These are phyloP conservation scores for Osmerus eperlanus DNA, from an alignment of 2,113 vertebrate species.

Conservation along the genomic window DNA sequence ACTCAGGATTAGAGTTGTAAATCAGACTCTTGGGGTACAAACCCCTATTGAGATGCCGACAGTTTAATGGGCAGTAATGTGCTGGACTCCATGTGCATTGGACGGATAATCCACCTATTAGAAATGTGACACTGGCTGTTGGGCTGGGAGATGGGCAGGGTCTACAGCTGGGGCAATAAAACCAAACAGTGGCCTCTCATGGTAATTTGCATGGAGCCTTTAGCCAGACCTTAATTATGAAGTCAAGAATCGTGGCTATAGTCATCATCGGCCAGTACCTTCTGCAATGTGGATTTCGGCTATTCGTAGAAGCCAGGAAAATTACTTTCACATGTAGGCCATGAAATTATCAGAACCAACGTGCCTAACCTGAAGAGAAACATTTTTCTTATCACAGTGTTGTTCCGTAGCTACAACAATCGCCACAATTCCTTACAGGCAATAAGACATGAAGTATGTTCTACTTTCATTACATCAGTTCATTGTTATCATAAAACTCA, in stretches of 20 bases:
- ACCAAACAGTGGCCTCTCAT: constrained; percentile 14
- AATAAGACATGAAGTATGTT: constrained; percentile 27
- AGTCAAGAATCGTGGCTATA: constrained; percentile 18
- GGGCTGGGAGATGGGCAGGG: constrained; percentile 27
- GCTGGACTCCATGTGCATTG: constrained; percentile 51
- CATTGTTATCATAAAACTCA: constrained; percentile 40
- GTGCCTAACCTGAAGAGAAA: neutral
- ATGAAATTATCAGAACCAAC: neutral
- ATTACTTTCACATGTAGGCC: neutral
- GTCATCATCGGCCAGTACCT: constrained; percentile 4
- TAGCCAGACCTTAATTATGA: constrained; percentile 27
- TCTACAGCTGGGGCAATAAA: constrained; percentile 34
- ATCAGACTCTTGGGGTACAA: constrained; percentile 56
- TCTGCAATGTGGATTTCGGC: constrained; percentile 9
- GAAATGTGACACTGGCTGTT: constrained; percentile 54
- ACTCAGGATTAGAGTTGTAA: constrained; percentile 57
- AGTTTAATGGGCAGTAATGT: constrained; percentile 66
- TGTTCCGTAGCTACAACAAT: constrained; percentile 9
- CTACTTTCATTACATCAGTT: constrained; percentile 19
- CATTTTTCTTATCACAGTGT: neutral
- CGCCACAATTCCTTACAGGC: constrained; percentile 28
- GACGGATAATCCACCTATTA: constrained; percentile 54
- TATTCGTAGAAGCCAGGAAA: neutral
- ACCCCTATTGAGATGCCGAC: constrained; percentile 59
- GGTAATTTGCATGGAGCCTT: constrained; percentile 44